These are phyloP conservation scores for Callionymus lyra DNA, from an alignment of 2,113 vertebrate species.

Conservation along the genomic window DNA sequence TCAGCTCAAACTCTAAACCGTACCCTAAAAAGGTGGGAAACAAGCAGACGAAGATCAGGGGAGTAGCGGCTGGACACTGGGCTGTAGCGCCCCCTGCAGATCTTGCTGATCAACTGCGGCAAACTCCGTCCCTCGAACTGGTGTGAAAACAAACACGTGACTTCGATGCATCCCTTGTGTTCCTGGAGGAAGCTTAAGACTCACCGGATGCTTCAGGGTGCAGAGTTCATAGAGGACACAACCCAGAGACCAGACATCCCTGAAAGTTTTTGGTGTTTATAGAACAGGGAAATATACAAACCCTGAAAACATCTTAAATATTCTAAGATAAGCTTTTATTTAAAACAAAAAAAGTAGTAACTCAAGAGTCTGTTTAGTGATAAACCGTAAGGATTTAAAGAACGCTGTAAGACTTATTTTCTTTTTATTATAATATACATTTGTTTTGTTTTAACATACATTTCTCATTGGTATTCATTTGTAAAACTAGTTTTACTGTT, in stretches of 20 bases:
- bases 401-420: too few relatives aligned
- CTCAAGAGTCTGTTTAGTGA: too few relatives aligned
- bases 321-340: too few relatives aligned
- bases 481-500: too few relatives aligned
- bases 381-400: too few relatives aligned
- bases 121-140: constrained; percentile 80
- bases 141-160: constrained; percentile 6
- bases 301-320: too few relatives aligned
- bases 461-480: too few relatives aligned
- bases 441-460: too few relatives aligned
- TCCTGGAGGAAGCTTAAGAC: constrained; percentile 27
- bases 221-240: constrained; percentile 87
- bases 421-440: too few relatives aligned
- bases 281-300: too few relatives aligned
- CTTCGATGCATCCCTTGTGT: background rate
- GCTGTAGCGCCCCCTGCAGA: constrained; percentile 75
- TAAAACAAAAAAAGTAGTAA: too few relatives aligned
- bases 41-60: constrained; percentile 64
- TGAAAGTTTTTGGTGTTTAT: too few relatives aligned
- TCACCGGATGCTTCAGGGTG: constrained; percentile 81
- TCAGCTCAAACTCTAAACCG: background rate
- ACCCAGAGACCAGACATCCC: constrained; percentile 89
- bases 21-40: constrained; percentile 80
- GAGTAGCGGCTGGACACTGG: constrained; percentile 74
- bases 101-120: constrained; percentile 77